Percentiles rank a stretch among this genome's conserved stretches.
These are phyloP conservation scores for Trisateles emortualis DNA, from an alignment of 2,888 invertebrate genomes.

Conservation along the genomic window DNA sequence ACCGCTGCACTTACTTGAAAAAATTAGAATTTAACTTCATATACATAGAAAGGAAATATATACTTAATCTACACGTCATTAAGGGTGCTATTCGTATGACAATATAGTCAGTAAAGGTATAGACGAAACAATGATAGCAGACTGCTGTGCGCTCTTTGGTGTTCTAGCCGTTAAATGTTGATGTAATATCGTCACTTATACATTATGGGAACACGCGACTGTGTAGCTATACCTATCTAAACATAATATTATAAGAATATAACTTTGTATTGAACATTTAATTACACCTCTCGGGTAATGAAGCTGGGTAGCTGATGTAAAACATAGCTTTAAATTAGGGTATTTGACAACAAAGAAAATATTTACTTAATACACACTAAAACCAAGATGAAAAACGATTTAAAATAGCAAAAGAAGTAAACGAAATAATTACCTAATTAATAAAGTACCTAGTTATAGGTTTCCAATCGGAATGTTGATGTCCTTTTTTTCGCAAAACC, in stretches of 20 bases:
- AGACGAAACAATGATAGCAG: constrained; percentile 55
- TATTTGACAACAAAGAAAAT: too few species aligned
- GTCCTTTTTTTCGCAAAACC: too few species aligned
- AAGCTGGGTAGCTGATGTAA: too few species aligned
- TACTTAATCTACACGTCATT: constrained; percentile 40
- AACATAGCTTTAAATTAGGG: too few species aligned
- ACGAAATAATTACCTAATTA: too few species aligned
- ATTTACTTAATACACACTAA: too few species aligned
- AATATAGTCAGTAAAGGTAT: constrained; percentile 54
- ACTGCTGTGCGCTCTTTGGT: constrained; percentile 74
- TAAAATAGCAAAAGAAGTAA: too few species aligned
- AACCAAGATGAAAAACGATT: too few species aligned
- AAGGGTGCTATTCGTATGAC: constrained; percentile 54
- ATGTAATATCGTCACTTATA: constrained; percentile 53
- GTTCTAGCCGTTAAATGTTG: constrained; percentile 80
- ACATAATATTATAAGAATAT: constrained; percentile 32
- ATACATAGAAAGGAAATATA: constrained; percentile 27
- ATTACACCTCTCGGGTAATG: too few species aligned
- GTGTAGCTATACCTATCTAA: constrained; percentile 44
- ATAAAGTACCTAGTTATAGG: too few species aligned
- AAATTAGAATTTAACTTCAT: constrained; percentile 41
- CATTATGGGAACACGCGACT: constrained; percentile 45
- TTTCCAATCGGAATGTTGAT: too few species aligned
- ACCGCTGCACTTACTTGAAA: constrained; percentile 54
- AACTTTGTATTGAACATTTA: constrained; percentile 41